Evolutionary conservation across 2,888 invertebrate genomes (phyloP), one percentile per base, ranked within the genome.

Genomic region (Sturmia bella): DNA sequence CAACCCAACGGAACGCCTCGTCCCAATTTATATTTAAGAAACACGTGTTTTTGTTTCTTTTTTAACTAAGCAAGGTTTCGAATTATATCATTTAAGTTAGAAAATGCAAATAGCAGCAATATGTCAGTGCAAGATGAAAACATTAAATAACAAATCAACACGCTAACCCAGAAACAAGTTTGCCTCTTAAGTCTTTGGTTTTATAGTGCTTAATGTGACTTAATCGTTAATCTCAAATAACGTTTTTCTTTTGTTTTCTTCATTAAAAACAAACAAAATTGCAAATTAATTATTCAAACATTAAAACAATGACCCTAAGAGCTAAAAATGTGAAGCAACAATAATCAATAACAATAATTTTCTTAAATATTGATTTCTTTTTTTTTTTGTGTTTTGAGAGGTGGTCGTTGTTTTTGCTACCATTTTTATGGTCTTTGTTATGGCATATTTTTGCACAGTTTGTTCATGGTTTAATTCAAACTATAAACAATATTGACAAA

Each of bases 131-230:
- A 24, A 43, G 37, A 66, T 12, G 0, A 19, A 19, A 57, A 3
- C 12, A n/a, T 63, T 45, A 45, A 0, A 69, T 24, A 9, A 12
- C 37, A 6, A 37, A 45, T 21, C 48, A 17, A 50, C 9, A 12
- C 50, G 39, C 3, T 59, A 13, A 41, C n/a, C 50, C 6, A 52
- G 63, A 61, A 68, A 66, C 83, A 75, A 84, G 87, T 87, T 87
- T 75, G 85, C 84, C 77, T 83, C 84, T 83, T 59, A 85, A 88
- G 87, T 88, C 87, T 86, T 87, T 87, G 84, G 86, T 86, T 85
- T 83, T 68, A 12, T 3, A 2, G 1, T 32, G 19, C 32, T 24
- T 1, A 43, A 37, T 2, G n/a, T 12, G 32, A 56, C 41, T 41
- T 41, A n/a, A 41, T 17, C 17, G 27, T 27, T 27, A 27, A 27